Percentiles rank a stretch among this genome's conserved stretches.
Evolutionary conservation across 2,888 invertebrate species (phyloP).

Genomic region (Argyresthia albistria): DNA sequence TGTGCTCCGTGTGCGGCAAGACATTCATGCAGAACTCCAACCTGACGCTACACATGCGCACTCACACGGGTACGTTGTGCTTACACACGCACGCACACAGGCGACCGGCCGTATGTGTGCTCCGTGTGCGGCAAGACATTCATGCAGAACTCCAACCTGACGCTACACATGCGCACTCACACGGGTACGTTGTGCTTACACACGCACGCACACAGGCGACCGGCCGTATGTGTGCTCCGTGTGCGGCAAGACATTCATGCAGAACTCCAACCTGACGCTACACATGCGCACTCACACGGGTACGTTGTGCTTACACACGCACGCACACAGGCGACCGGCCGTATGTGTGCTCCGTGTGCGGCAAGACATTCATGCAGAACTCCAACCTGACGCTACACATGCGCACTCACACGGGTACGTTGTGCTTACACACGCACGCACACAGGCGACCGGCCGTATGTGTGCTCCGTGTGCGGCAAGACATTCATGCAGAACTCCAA

Average conservation of each 20-base stretch:
- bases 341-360: conserved; percentile 41
- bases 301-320: neutral
- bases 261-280: conserved; percentile 67
- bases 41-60: conserved; percentile 55
- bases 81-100: conserved; percentile 32
- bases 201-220: conserved; percentile 75
- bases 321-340: neutral
- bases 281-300: conserved; percentile 44
- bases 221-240: conserved; percentile 70
- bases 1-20: conserved; percentile 71
- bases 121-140: conserved; percentile 70
- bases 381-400: conserved; percentile 61
- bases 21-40: conserved; percentile 75
- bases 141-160: conserved; percentile 71
- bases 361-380: conserved; percentile 74
- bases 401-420: conserved; percentile 73
- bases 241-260: conserved; percentile 74
- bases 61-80: conserved; percentile 16
- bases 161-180: conserved; percentile 13
- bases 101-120: conserved; percentile 17
- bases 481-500: conserved; percentile 75
- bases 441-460: conserved; percentile 74
- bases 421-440: conserved; percentile 74
- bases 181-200: conserved; percentile 45
- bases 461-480: conserved; percentile 72